Conservation (phyloP, 2,113 vertebrate genomes). For the Engraulis encrasicolus region DNA sequence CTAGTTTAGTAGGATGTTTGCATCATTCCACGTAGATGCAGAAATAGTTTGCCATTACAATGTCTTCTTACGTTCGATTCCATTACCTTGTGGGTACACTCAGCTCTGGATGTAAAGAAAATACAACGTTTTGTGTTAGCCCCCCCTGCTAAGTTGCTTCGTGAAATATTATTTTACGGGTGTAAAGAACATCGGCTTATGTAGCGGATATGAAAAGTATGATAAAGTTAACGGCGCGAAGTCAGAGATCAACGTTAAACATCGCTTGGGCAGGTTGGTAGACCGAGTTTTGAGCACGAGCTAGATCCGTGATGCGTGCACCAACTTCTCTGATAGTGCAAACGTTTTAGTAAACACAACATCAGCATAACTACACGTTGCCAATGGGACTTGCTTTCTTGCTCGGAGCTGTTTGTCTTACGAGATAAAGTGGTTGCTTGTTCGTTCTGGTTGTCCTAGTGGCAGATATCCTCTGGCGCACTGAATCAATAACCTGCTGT, state of each 20-base stretch:
- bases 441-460: not conserved
- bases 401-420: not conserved
- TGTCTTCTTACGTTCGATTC: not conserved
- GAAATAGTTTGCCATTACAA: not conserved
- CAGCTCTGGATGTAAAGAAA: not conserved
- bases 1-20: not conserved
- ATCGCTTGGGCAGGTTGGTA: not conserved
- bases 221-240: not conserved
- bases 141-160: no score
- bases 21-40: not conserved
- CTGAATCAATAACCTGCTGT: slow-evolving; percentile 1
- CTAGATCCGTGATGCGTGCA: not conserved
- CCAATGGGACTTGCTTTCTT: no score
- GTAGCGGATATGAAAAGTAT: no score
- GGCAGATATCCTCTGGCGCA: not conserved
- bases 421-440: not conserved
- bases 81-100: not conserved
- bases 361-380: not conserved
- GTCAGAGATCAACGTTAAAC: not conserved
- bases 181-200: no score
- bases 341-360: not conserved
- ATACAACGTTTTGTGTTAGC: no score
- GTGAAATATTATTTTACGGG: no score
- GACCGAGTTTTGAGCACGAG: not conserved
- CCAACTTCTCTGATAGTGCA: not conserved